Percentiles rank a stretch among this genome's conserved stretches.
Conservation (phyloP, 2,888 invertebrate genomes). For the Stictocephala bisonia region DNA sequence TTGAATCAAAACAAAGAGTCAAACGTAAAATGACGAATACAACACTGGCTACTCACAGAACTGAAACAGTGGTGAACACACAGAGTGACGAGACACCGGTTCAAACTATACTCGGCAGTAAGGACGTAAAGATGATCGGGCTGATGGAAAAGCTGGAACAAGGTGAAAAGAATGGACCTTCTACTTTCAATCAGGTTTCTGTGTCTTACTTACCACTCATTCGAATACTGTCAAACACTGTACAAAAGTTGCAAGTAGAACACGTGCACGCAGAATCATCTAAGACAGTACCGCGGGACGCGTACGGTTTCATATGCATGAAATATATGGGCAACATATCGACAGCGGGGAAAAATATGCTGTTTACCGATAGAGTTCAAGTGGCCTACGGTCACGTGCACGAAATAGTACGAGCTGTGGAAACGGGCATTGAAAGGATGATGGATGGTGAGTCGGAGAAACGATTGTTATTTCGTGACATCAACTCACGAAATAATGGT, state of each 20-base stretch:
- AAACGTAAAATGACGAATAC: too few species aligned
- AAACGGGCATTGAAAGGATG: not conserved
- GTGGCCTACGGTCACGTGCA: slow-evolving; percentile 2
- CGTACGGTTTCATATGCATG: not conserved
- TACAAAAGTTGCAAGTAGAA: slow-evolving; percentile 8
- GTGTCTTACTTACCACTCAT: not conserved
- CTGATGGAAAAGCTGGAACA: not conserved
- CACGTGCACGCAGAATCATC: slow-evolving; percentile 15
- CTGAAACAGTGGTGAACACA: not conserved
- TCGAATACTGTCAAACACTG: not conserved
- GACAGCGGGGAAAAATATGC: slow-evolving; percentile 9
- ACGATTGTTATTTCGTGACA: too few species aligned
- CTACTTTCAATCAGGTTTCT: not conserved
- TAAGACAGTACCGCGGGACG: not conserved
- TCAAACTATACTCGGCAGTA: not conserved
- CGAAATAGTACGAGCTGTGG: not conserved
- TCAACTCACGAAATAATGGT: too few species aligned
- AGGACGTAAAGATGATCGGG: not conserved
- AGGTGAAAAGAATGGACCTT: not conserved
- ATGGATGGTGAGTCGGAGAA: too few species aligned
- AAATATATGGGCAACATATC: slow-evolving; percentile 2
- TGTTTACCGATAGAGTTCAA: not conserved
- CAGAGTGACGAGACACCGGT: too few species aligned
- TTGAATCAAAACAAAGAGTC: too few species aligned
- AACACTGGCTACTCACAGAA: too few species aligned